Evolutionary conservation across 2,113 vertebrate genomes (phyloP), one percentile per base, ranked within the genome.

Genomic region (Eupsittula cactorum): DNA sequence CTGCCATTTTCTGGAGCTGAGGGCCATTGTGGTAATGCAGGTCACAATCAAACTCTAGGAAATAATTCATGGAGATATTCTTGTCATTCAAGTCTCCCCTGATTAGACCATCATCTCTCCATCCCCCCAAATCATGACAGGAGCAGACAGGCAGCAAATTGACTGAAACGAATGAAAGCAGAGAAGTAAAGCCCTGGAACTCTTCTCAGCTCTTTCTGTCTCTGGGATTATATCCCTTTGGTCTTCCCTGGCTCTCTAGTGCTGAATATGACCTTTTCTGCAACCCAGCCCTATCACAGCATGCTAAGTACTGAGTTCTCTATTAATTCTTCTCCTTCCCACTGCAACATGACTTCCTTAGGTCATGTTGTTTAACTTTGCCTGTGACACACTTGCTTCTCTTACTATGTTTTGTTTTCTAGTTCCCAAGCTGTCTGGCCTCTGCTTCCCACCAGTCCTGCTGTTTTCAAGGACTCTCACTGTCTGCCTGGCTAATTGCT

Each of bases 401-500:
- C 59, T 62, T 83, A 86, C 29, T n/a, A 20, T 13, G 25, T 42
- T 13, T 11, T 28, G 52, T 86, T 88, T 88, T 59, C 57, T 59
- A 23, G 37, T 71, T 90, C 29, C 28, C 2, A 2, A 60, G 25
- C 76, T 88, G 25, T 16, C 53, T 88, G n/a, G 46, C 33, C 59
- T 88, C 67, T 90, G 68, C 82, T 63, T 79, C 64, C 41, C 42
- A 60, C 28, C 31, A 42, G n/a, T 70, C 24, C 53, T 80, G 71
- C 49, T 68, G 16, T 60, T 83, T 39, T 52, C 77, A 83, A 88
- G 59, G 71, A 1, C 63, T 93, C 63, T 63, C 33, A 25, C 57
- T 63, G 39, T 80, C 83, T 90, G 73, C 59, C 64, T 83, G 60
- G 21, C 79, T 94, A 94, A 95, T 67, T 92, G 86, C 68, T 92